Evolutionary conservation across 2,113 vertebrate species (phyloP), one percentile per base, ranked within the genome.

Genomic region (Ameiurus melas): DNA sequence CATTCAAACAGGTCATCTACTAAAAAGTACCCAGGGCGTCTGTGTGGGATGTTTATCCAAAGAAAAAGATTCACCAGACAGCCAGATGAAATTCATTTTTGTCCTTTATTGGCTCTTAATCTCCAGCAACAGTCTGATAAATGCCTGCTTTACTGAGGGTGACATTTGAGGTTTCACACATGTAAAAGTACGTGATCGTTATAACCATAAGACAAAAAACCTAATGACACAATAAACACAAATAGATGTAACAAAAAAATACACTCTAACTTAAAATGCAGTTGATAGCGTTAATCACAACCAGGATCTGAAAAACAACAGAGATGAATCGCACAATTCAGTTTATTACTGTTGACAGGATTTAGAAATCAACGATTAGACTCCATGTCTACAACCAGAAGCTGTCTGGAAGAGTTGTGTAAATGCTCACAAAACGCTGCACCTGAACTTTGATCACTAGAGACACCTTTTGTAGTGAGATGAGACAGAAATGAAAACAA

Each of bases 1-100:
- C 83, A 83, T 80, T 68, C 25, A 70, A 87, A 30, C 66, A 14
- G 77, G 39, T 47, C 64, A 33, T 68, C 30, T 22, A 75, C 71
- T 75, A 47, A 57, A 57, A 39, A 39, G 2, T 9, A 20, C 30
- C 25, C 20, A 9, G 70, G 27, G 55, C 55, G 58, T 60, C 36
- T 85, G 33, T 22, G 22, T 58, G 66, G 20, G 47, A 12, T 70
- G 25, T 84, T 39, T 64, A 27, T 30, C 47, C n/a, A 84, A 55
- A 70, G 27, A 30, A 70, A 85, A 71, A 47, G 30, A 71, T 70
- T 70, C 20, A 36, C 30, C 30, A 33, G 30, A 19, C 19, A 8
- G 20, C 16, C 30, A 68, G 0, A 30, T 30, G 68, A 17, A 17
- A 33, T 33, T 19, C 1, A 33, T 25, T 73, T 36, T 43, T 43